Evolutionary conservation across 2,888 invertebrate species (phyloP), one percentile per base, ranked within the genome.

Genomic region (Lagria hirta): DNA sequence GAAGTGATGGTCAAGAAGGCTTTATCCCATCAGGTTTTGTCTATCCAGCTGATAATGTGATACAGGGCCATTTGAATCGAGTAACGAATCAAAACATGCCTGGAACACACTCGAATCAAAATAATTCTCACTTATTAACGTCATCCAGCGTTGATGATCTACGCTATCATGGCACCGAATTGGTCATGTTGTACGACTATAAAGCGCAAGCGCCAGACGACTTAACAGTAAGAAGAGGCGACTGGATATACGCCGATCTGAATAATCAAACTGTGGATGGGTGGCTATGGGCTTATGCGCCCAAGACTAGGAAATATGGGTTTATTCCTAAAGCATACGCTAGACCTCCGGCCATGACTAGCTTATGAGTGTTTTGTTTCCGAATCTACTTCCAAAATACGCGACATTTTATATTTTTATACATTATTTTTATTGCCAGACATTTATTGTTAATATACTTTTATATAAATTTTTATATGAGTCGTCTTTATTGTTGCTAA

Each of bases 301-400:
- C 93, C 4, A 91, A 91, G 71, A 87, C 89, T 2, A 77, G 91
- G 15, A 88, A 92, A 69, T 94, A 94, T 65, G 96, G 96, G 18
- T 95, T 95, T 72, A 93, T 96, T 52, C 95, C 95, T 42, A 93
- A 93, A 67, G 92, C 93, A 0, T 94, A 94, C 65, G 94, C 94
- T 4, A 77, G 93, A 10, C 91, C 92, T 3, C 93, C 93, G 6
- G 92, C 92, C 51, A 93, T 92, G 80, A 94, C 93, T 15, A 85
- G 90, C 58, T 80, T 89, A 55, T 88, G 44, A 55, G 23, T 26
- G 28, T 28, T 32, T 26, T 33, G 33, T 41, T 32, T n/a, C n/a
- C n/a, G n/a, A n/a, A n/a, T n/a, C n/a, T n/a, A n/a, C n/a, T n/a
- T n/a, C n/a, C n/a, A n/a, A n/a, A n/a, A 22, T 29, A 42, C 22